Evolutionary conservation across 2,888 invertebrate species (phyloP).

Genomic region (Teleogryllus oceanicus): DNA sequence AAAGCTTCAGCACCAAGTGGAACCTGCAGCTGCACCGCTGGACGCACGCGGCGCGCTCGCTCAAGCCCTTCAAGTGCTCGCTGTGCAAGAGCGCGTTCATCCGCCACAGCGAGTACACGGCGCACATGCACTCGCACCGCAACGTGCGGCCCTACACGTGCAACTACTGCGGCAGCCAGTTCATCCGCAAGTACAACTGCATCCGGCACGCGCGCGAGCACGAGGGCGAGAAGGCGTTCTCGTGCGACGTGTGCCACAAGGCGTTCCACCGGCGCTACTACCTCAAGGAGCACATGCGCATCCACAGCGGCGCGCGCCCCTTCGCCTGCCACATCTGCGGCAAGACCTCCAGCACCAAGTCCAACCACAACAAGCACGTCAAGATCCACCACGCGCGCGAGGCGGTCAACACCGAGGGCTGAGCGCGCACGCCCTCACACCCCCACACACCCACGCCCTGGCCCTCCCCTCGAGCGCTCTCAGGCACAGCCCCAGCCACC

Average conservation of each 20-base stretch:
- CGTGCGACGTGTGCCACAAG: conserved; percentile 75
- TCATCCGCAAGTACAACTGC: conserved; percentile 84
- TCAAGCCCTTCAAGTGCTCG: conserved; percentile 80
- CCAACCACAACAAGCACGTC: conserved; percentile 86
- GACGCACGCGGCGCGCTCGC: conserved; percentile 79
- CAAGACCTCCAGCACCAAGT: conserved; percentile 83
- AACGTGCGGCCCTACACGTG: conserved; percentile 82
- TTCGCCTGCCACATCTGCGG: conserved; percentile 85
- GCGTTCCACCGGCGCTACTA: conserved; percentile 84
- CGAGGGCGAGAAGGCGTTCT: conserved; percentile 72
- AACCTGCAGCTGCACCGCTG: conserved; percentile 84
- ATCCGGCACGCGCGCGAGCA: conserved; percentile 81
- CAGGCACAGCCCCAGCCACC: too few species aligned
- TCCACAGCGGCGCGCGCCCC: conserved; percentile 78
- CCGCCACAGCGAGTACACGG: conserved; percentile 72
- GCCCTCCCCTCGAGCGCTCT: too few species aligned
- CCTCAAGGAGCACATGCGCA: conserved; percentile 80
- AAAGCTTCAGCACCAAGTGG: conserved; percentile 85
- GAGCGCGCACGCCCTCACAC: conserved; percentile 39
- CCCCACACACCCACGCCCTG: too few species aligned
- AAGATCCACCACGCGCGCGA: conserved; percentile 86
- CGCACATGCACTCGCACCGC: conserved; percentile 83
- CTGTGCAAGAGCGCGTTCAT: conserved; percentile 82
- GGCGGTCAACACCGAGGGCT: conserved; percentile 79
- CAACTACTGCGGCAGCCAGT: conserved; percentile 85